These are phyloP conservation scores for Conopomorpha cramerella DNA, from an alignment of 1,140 invertebrate genomes.

Conservation along the genomic window DNA sequence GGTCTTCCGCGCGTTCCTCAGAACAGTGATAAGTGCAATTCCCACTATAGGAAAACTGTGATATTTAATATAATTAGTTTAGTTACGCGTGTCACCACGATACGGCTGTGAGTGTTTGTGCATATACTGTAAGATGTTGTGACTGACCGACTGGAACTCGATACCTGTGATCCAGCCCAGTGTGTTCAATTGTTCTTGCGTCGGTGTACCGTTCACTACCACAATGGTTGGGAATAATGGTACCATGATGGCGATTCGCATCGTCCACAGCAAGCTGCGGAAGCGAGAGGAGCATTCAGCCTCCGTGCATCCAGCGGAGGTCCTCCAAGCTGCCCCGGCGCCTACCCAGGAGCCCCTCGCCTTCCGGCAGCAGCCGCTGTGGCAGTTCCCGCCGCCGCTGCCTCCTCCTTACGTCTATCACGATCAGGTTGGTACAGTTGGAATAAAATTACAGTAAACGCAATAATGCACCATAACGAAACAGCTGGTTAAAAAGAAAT, in stretches of 20 bases:
- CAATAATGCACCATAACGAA: slow-evolving; percentile 5
- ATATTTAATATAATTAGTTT: slow-evolving; percentile 60
- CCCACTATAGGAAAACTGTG: slow-evolving; percentile 55
- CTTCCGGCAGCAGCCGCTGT: slow-evolving; percentile 71
- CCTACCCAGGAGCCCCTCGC: slow-evolving; percentile 48
- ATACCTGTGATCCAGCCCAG: slow-evolving; percentile 52
- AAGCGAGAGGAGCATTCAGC: slow-evolving; percentile 78
- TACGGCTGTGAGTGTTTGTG: slow-evolving; percentile 58
- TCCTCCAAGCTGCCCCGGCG: slow-evolving; percentile 63
- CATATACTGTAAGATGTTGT: slow-evolving; percentile 41
- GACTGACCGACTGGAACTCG: slow-evolving; percentile 55
- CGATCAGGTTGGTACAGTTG: slow-evolving; percentile 71
- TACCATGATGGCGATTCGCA: slow-evolving; percentile 81
- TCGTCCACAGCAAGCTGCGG: slow-evolving; percentile 85
- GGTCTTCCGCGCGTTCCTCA: slow-evolving; percentile 56
- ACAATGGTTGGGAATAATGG: slow-evolving; percentile 83
- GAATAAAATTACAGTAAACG: no score
- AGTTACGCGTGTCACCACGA: slow-evolving; percentile 41
- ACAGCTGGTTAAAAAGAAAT: slow-evolving; percentile 26
- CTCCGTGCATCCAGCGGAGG: slow-evolving; percentile 68
- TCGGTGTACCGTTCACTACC: slow-evolving; percentile 36
- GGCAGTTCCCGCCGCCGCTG: slow-evolving; percentile 79
- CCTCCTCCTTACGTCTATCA: slow-evolving; percentile 77
- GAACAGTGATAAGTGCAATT: slow-evolving; percentile 62
- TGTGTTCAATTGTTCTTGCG: slow-evolving; percentile 49